Evolutionary conservation across 2,113 vertebrate species (phyloP).

Genomic region (Gasterosteus nipponicus): DNA sequence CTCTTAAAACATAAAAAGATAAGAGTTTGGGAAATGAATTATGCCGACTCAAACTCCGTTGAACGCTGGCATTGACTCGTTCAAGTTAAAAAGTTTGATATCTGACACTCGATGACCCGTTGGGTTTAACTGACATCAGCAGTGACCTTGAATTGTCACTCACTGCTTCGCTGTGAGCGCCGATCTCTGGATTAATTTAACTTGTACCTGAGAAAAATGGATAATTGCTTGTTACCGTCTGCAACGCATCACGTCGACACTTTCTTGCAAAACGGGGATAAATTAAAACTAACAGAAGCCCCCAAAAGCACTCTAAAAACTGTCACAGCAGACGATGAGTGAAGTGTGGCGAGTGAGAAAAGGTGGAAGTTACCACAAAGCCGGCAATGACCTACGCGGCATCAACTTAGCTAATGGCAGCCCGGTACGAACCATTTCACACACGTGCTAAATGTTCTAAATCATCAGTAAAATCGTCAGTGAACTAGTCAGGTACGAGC

Average conservation of each 20-base stretch:
- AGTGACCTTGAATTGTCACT: conserved; percentile 20
- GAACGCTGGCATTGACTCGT: not conserved
- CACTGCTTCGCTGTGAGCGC: not conserved
- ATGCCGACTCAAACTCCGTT: not conserved
- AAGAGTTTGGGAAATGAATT: not conserved
- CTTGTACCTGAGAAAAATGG: not conserved
- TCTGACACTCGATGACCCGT: conserved; percentile 2
- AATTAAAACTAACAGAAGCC: not conserved
- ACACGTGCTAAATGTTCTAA: not conserved
- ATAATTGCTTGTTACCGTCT: not conserved
- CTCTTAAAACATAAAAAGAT: not conserved
- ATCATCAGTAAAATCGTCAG: not conserved
- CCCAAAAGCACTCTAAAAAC: not conserved
- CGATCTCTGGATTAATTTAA: not conserved
- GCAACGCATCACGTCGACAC: not conserved
- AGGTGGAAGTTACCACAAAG: conserved; percentile 19
- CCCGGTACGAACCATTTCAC: conserved; percentile 2
- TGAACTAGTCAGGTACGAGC: not conserved
- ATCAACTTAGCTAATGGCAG: not conserved
- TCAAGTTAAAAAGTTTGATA: conserved; percentile 6
- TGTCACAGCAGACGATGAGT: not conserved
- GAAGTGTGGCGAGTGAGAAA: not conserved
- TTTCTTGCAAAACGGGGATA: not conserved
- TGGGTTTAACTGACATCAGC: conserved; percentile 6
- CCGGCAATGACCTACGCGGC: not conserved